Conservation (phyloP, 2,888 invertebrate genomes). For the Rhopalosiphum nymphaeae region DNA sequence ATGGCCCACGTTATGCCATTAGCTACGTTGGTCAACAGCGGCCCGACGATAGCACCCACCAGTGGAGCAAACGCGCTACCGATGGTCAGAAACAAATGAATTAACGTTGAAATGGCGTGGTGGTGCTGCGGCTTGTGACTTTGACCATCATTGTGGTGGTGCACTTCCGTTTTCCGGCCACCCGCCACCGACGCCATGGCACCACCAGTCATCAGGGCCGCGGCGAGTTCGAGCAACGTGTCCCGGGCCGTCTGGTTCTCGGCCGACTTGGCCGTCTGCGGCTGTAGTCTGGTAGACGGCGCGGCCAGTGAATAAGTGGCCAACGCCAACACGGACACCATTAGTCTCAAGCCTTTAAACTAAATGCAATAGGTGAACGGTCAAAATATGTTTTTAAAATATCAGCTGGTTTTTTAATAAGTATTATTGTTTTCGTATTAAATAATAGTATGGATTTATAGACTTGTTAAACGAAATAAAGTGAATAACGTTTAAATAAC, state of each 20-base stretch:
- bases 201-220: neutral
- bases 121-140: slow-evolving; percentile 6
- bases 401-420: neutral
- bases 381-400: neutral
- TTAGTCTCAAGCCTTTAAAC: neutral
- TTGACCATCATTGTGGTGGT: neutral
- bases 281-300: neutral
- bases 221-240: neutral
- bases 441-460: too few relatives aligned
- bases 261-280: neutral
- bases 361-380: neutral
- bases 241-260: neutral
- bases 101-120: slow-evolving; percentile 19
- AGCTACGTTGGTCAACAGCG: slow-evolving; percentile 60
- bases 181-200: neutral
- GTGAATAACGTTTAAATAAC: too few relatives aligned
- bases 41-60: slow-evolving; percentile 62
- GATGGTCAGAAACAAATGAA: slow-evolving; percentile 51
- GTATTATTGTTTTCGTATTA: neutral
- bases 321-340: neutral
- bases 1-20: slow-evolving; percentile 55
- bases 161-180: slow-evolving; percentile 13
- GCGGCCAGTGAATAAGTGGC: slow-evolving; percentile 18
- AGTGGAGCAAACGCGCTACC: slow-evolving; percentile 59
- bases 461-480: too few relatives aligned